Conservation (phyloP, 1,140 invertebrate genomes). For the Bombus pyrosoma region DNA sequence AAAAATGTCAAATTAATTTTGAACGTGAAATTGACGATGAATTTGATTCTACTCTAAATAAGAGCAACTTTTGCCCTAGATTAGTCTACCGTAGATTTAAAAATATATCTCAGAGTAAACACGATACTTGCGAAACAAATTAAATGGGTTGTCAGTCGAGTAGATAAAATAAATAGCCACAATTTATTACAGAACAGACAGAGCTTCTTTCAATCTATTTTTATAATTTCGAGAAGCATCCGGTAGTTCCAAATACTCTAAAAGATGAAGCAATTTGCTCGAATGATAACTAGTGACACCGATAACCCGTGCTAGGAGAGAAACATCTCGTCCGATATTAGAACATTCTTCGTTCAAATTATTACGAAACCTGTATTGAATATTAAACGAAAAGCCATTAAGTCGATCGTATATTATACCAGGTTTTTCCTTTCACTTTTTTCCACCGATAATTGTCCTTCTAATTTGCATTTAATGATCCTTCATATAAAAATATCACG, state of each 20-base stretch:
- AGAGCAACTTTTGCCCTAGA: not conserved
- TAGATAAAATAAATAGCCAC: not conserved
- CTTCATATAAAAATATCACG: not conserved
- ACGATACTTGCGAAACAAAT: not conserved
- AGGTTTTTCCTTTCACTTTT: constrained; percentile 40
- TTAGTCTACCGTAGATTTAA: not conserved
- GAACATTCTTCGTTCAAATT: not conserved
- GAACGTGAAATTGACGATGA: not conserved
- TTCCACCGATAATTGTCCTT: not conserved
- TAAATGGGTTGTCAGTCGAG: not conserved
- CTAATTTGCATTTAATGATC: not conserved
- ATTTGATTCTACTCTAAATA: not conserved
- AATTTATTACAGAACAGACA: not conserved
- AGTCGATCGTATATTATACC: not conserved
- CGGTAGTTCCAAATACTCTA: not conserved
- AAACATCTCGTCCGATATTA: not conserved
- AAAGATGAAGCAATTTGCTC: constrained; percentile 1
- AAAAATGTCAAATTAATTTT: not conserved
- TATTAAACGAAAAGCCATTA: constrained; percentile 13
- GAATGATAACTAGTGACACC: not conserved
- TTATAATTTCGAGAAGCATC: not conserved
- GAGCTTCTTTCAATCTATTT: not conserved
- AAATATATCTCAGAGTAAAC: not conserved
- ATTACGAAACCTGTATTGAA: not conserved
- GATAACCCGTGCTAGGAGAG: not conserved